These are phyloP conservation scores for Hydrotaea diabolus DNA, from an alignment of 2,888 invertebrate genomes.

Conservation along the genomic window DNA sequence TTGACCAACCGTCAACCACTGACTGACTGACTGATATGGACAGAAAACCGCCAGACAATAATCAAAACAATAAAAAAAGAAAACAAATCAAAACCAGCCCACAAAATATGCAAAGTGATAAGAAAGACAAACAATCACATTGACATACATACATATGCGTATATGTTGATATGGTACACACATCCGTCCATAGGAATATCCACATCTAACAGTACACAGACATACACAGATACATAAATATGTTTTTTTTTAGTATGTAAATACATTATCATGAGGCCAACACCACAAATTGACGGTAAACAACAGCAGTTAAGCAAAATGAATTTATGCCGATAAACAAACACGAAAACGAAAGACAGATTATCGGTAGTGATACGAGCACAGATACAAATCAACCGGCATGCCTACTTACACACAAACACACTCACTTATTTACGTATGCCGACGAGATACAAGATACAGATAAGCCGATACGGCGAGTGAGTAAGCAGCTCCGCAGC, in stretches of 20 bases:
- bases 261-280: constrained; percentile 5
- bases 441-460: too few relatives aligned
- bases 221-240: background rate
- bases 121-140: background rate
- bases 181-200: background rate
- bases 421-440: too few relatives aligned
- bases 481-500: background rate
- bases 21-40: background rate
- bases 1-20: background rate
- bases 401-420: background rate
- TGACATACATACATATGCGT: too few relatives aligned
- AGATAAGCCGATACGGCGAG: background rate
- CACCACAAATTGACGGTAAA: background rate
- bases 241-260: too few relatives aligned
- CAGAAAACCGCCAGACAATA: constrained; percentile 8
- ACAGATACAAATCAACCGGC: background rate
- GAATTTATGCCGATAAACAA: constrained; percentile 19
- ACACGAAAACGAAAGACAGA: background rate
- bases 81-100: constrained; percentile 8
- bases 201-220: background rate
- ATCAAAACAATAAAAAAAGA: constrained; percentile 2
- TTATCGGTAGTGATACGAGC: background rate
- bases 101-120: constrained; percentile 35
- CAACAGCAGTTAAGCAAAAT: background rate
- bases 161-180: too few relatives aligned